phyloP scores from a whole-genome alignment of 2,888 invertebrate genomes.

The Volucella zonaria region DNA sequence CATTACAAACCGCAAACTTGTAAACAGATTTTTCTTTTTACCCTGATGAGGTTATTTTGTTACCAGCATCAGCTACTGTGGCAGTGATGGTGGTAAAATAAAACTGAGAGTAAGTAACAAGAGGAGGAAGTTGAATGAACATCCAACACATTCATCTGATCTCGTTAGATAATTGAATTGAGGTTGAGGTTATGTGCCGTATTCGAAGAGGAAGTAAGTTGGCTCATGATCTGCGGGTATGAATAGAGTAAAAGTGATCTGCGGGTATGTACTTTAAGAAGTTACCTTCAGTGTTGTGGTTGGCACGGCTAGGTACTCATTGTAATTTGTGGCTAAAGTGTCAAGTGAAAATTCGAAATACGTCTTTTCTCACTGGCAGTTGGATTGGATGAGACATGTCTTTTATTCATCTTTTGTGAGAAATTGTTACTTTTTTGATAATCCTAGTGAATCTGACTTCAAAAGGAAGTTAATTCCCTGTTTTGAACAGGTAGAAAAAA shows the following conservation, averaged over 20 bases:
- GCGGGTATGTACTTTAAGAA: no score
- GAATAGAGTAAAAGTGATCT: conserved; percentile 4
- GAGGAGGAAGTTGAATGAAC: conserved; percentile 15
- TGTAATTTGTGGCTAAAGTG: no score
- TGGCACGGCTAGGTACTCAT: no score
- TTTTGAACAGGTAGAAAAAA: no score
- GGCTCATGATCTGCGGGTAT: neutral
- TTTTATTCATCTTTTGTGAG: no score
- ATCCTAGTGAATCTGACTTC: no score
- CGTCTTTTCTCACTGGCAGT: no score
- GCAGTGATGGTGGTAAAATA: neutral
- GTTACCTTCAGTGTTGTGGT: no score
- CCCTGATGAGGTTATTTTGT: conserved; percentile 13
- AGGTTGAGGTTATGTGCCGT: conserved; percentile 3
- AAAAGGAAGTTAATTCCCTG: no score
- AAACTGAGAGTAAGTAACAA: conserved; percentile 27
- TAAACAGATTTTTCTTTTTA: neutral
- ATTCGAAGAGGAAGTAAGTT: neutral
- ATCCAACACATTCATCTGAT: conserved; percentile 8
- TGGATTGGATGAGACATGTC: no score
- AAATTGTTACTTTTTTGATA: no score
- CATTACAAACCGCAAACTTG: neutral
- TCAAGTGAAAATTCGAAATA: no score
- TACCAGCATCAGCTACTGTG: conserved; percentile 6
- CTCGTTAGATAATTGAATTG: conserved; percentile 21